Conservation (phyloP, 1,140 invertebrate genomes). For the Frieseomelitta varia region DNA sequence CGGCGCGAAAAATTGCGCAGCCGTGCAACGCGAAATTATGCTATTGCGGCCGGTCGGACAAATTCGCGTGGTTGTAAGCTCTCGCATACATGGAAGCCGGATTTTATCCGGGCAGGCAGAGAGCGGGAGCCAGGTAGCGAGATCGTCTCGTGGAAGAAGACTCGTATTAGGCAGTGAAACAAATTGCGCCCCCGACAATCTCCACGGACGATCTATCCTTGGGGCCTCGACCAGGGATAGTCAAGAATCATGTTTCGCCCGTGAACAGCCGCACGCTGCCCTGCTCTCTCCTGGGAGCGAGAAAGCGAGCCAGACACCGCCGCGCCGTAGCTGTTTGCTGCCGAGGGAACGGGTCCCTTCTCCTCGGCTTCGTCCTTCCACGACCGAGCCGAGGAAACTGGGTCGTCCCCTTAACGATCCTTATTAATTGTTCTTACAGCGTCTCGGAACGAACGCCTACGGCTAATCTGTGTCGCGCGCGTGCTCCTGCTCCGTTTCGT, state of each 20-base stretch:
- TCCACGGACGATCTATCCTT: conserved; percentile 73
- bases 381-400: conserved; percentile 38
- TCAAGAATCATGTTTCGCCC: conserved; percentile 74
- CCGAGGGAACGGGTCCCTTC: conserved; percentile 29
- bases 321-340: neutral
- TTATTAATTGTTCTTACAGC: conserved; percentile 57
- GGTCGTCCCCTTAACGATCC: conserved; percentile 42
- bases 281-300: conserved; percentile 4
- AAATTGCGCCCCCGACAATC: conserved; percentile 73
- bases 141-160: conserved; percentile 64
- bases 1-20: neutral
- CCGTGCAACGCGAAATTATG: conserved; percentile 27
- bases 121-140: conserved; percentile 58
- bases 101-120: conserved; percentile 41
- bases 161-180: conserved; percentile 75
- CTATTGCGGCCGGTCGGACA: conserved; percentile 28
- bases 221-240: conserved; percentile 67
- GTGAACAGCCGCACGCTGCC: conserved; percentile 48
- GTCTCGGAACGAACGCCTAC: conserved; percentile 10
- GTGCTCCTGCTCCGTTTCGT: neutral
- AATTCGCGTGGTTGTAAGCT: conserved; percentile 48
- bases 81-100: conserved; percentile 47
- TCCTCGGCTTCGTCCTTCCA: conserved; percentile 31
- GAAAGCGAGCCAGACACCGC: conserved; percentile 4
- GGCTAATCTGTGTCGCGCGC: conserved; percentile 19